Conservation (phyloP, 1,140 invertebrate genomes). For the Drosophila pectinifera region DNA sequence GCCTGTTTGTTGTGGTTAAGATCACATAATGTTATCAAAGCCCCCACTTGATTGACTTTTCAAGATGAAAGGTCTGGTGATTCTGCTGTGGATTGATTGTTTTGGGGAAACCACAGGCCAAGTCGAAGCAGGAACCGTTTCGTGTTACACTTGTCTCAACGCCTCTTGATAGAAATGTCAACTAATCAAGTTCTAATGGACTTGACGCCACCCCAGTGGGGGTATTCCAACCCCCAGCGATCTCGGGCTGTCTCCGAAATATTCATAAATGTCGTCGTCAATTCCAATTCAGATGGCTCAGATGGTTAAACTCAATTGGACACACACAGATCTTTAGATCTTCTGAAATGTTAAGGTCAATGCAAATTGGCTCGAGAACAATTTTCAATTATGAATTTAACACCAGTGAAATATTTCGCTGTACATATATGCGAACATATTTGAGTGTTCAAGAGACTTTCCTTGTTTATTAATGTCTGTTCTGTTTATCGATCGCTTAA, state of each 20-base stretch:
- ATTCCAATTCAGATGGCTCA: conserved; percentile 57
- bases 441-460: conserved; percentile 30
- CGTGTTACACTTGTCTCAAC: conserved; percentile 26
- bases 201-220: conserved; percentile 9
- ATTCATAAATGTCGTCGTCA: conserved; percentile 79
- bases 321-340: conserved; percentile 47
- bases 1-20: conserved; percentile 58
- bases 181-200: conserved; percentile 34
- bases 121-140: conserved; percentile 59
- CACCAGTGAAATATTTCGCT: conserved; percentile 12
- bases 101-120: conserved; percentile 39
- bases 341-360: conserved; percentile 68
- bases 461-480: conserved; percentile 30
- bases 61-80: conserved; percentile 49
- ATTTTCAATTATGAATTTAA: conserved; percentile 30
- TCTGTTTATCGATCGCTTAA: conserved; percentile 45
- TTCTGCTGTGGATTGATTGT: conserved; percentile 16
- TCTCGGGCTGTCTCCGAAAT: conserved; percentile 55
- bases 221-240: conserved; percentile 40
- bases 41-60: conserved; percentile 62
- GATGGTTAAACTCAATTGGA: conserved; percentile 63
- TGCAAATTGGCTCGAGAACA: conserved; percentile 64
- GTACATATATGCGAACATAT: conserved; percentile 9
- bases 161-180: conserved; percentile 44
- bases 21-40: conserved; percentile 21